These are phyloP conservation scores for Cettia cetti DNA, from an alignment of 2,113 vertebrate species.

Conservation along the genomic window DNA sequence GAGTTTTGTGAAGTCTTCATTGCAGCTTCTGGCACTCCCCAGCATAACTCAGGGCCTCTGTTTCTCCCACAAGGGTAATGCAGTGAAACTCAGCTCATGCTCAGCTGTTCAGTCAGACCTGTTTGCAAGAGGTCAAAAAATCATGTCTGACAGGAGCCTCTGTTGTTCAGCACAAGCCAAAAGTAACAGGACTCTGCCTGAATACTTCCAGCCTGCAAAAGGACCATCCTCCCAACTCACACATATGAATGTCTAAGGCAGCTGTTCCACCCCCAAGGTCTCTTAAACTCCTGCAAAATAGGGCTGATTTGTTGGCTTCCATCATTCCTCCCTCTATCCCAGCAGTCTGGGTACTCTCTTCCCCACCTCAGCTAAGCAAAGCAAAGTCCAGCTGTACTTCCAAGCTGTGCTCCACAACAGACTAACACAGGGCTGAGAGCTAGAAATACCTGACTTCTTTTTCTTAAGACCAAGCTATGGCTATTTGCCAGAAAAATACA, in stretches of 20 bases:
- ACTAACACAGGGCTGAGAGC: background rate
- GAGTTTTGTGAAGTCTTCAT: background rate
- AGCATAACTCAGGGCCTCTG: background rate
- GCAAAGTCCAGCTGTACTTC: background rate
- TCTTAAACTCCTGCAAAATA: background rate
- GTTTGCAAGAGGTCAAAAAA: background rate
- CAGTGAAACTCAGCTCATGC: background rate
- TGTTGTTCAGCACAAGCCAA: background rate
- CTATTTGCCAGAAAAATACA: slow-evolving; percentile 38
- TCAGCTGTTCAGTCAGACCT: background rate
- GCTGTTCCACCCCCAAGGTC: background rate
- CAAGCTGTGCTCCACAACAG: background rate
- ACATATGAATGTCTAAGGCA: background rate
- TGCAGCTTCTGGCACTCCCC: background rate
- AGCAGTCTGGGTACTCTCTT: background rate
- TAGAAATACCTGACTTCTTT: background rate
- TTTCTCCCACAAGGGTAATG: background rate
- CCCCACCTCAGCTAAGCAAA: background rate
- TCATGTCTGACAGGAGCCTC: background rate
- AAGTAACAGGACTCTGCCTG: background rate
- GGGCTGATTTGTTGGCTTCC: background rate
- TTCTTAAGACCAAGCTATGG: background rate
- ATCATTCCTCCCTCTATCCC: background rate
- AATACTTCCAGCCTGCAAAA: background rate
- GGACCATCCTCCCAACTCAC: background rate